phyloP scores from a whole-genome alignment of 1,140 invertebrate species.

The Drosophila orena region DNA sequence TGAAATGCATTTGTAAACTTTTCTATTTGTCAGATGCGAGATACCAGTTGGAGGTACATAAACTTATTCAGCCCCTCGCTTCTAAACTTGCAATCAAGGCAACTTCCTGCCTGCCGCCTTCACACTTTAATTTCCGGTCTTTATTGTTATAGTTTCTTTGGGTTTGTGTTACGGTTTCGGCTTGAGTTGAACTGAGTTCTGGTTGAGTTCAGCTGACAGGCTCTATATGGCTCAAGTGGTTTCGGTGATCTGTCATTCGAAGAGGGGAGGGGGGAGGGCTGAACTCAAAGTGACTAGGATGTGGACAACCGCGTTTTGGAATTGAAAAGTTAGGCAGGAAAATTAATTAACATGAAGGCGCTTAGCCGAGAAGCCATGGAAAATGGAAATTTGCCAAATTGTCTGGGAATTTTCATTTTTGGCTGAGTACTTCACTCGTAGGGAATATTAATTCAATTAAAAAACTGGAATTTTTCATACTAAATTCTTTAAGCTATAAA shows the following conservation, averaged over 20 bases:
- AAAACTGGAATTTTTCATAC: neutral
- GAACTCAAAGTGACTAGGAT: slow-evolving; percentile 32
- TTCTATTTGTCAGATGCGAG: slow-evolving; percentile 69
- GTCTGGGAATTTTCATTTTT: neutral
- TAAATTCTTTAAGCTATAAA: too few relatives aligned
- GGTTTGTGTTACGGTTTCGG: slow-evolving; percentile 49
- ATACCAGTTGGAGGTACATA: slow-evolving; percentile 15
- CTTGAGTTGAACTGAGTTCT: slow-evolving; percentile 19
- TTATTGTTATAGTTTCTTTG: slow-evolving; percentile 76
- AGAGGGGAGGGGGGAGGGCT: neutral
- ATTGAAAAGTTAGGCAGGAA: slow-evolving; percentile 41
- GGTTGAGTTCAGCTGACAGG: slow-evolving; percentile 50
- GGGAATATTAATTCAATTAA: neutral
- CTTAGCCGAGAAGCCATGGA: neutral
- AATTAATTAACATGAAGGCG: slow-evolving; percentile 30
- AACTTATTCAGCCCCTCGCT: slow-evolving; percentile 21
- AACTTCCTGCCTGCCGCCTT: slow-evolving; percentile 76
- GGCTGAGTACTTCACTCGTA: neutral
- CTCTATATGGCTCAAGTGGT: slow-evolving; percentile 43
- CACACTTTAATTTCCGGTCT: slow-evolving; percentile 81
- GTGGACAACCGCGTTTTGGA: slow-evolving; percentile 41
- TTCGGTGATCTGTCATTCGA: slow-evolving; percentile 28
- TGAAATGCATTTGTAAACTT: slow-evolving; percentile 76
- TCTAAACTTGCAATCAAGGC: slow-evolving; percentile 70
- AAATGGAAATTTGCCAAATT: slow-evolving; percentile 1